Percentiles rank a stretch among this genome's conserved stretches.
These are phyloP conservation scores for Parelbella ahira DNA, from an alignment of 2,888 invertebrate species.

Conservation along the genomic window DNA sequence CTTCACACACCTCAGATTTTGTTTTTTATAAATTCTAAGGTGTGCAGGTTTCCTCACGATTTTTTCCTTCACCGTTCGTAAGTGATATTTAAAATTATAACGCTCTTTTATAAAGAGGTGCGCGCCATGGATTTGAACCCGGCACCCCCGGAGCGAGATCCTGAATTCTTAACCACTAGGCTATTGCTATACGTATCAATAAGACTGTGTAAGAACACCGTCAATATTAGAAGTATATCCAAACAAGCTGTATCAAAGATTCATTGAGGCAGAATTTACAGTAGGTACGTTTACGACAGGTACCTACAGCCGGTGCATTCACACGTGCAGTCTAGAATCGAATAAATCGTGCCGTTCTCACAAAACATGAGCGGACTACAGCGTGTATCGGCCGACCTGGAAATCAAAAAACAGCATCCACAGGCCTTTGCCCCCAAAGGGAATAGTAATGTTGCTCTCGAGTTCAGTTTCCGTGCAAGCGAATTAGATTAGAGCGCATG, in stretches of 20 bases:
- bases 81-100: too few species aligned
- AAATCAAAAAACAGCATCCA: conserved; percentile 27
- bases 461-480: conserved; percentile 25
- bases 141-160: too few species aligned
- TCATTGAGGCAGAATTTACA: conserved; percentile 13
- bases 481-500: conserved; percentile 24
- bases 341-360: conserved; percentile 26
- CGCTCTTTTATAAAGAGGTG: too few species aligned
- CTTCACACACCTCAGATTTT: too few species aligned
- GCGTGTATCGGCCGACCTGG: conserved; percentile 21
- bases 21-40: too few species aligned
- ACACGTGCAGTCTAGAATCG: conserved; percentile 24
- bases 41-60: too few species aligned
- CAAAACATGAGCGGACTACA: conserved; percentile 22
- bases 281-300: conserved; percentile 10
- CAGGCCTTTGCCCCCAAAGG: conserved; percentile 26
- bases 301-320: conserved; percentile 10
- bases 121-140: too few species aligned
- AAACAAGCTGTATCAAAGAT: conserved; percentile 13
- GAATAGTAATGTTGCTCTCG: conserved; percentile 24
- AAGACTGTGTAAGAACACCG: too few species aligned
- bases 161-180: too few species aligned
- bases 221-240: too few species aligned
- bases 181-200: too few species aligned
- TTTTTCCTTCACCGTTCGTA: too few species aligned